Base-by-base conservation (phyloP, 2,888 invertebrate genomes). In the Augochlorella aurata region DNA sequence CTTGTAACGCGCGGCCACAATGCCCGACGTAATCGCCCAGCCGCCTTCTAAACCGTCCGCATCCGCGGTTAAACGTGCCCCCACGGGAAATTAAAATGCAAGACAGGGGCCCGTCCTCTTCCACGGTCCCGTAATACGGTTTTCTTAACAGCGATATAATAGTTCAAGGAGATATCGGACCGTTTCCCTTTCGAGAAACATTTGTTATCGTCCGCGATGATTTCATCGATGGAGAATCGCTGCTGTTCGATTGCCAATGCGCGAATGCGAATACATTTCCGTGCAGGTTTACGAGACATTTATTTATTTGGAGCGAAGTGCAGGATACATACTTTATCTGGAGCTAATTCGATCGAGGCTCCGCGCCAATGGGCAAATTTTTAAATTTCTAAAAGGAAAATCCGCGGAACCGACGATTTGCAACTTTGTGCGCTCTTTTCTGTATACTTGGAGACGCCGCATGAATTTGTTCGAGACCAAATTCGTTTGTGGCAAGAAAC, bases 11-110 rank as follows among this genome's bases (percentile, higher is more conserved):
- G 49, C 65, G n/a, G 54, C 45, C 63, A 18, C 61, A 69, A 47
- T 78, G 54, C 66, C 49, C 50, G 76, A 14, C 67, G 67, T 81
- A 73, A 81, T 81, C 54, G 63, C 21, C 58, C 47, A 38, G 80
- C 72, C 44, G 72, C 38, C 49, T 50, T 74, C 66, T 65, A 81
- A 80, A 81, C 71, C 61, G 71, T 71, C 54, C 61, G 54, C 71
- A 75, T 75, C 81, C 75, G 75, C 44, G 71, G 49, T 47, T 63
- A 44, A 71, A 71, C 58, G 61, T 50, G 70, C 58, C 49, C 16
- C 4, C 2, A 21, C 44, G 44, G 49, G 18, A 21, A 61, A 77
- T 69, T 68, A 47, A 67, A 45, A 78, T 52, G 61, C 74, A 66
- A 58, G 24, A 38, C 63, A 29, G 63, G 38, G 38, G 3, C 38